phyloP scores from a whole-genome alignment of 2,888 invertebrate species.

The Tridacna gigas region DNA sequence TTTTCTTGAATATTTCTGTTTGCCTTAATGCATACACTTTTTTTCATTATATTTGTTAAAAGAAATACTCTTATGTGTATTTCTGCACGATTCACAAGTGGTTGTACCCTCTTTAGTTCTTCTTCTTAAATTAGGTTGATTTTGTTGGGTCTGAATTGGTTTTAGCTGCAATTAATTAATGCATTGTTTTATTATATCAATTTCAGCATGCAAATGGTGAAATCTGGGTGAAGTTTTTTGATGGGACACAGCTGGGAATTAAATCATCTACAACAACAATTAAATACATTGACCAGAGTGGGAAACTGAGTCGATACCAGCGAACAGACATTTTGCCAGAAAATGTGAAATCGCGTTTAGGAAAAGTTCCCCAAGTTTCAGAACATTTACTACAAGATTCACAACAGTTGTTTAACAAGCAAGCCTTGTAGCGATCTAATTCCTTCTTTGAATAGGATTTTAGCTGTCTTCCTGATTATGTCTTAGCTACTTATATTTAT shows the following conservation, averaged over 20 bases:
- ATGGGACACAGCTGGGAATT: constrained; percentile 86
- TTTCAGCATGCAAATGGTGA: constrained; percentile 86
- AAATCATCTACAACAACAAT: constrained; percentile 83
- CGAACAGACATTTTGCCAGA: constrained; percentile 84
- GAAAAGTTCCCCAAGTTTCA: constrained; percentile 83
- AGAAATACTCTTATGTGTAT: too few relatives aligned
- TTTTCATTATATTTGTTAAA: too few relatives aligned
- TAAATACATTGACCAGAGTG: constrained; percentile 81
- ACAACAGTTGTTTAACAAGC: constrained; percentile 34
- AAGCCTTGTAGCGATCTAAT: background rate
- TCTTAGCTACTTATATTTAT: too few relatives aligned
- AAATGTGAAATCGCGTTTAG: constrained; percentile 82
- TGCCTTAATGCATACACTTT: too few relatives aligned
- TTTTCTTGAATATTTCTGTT: too few relatives aligned
- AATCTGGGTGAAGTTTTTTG: constrained; percentile 86
- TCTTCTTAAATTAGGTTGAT: too few relatives aligned
- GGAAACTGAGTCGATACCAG: constrained; percentile 76
- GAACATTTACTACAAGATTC: constrained; percentile 72
- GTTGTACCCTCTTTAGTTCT: too few relatives aligned
- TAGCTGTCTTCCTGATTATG: too few relatives aligned
- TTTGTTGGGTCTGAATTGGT: too few relatives aligned
- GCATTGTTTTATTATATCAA: constrained; percentile 19
- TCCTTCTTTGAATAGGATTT: too few relatives aligned
- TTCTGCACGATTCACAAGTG: too few relatives aligned
- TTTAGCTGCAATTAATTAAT: background rate